phyloP scores from a whole-genome alignment of 2,888 invertebrate species.

The Lochmaea capreae region DNA sequence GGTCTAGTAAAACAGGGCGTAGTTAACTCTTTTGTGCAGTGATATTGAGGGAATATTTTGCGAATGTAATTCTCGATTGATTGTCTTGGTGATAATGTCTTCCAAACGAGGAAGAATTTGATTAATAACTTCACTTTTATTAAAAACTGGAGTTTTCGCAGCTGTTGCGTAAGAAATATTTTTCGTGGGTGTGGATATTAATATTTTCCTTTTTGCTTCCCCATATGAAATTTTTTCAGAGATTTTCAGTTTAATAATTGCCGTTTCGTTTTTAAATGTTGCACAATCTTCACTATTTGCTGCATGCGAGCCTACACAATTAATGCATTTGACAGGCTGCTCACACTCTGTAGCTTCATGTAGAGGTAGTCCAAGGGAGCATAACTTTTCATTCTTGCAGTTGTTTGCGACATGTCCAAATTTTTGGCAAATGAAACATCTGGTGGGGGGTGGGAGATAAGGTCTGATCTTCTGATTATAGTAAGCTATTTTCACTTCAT shows the following conservation, averaged over 20 bases:
- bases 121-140: neutral
- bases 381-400: neutral
- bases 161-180: neutral
- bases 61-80: no score
- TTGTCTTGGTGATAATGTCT: no score
- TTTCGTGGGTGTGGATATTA: neutral
- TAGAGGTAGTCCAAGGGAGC: neutral
- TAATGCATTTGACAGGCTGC: conserved; percentile 5
- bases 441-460: neutral
- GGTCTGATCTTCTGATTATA: conserved; percentile 7
- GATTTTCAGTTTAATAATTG: neutral
- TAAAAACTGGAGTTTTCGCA: neutral
- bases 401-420: no score
- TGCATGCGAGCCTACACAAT: neutral
- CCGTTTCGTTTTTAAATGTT: neutral
- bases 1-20: no score
- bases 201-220: neutral
- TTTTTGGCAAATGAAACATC: no score
- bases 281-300: neutral
- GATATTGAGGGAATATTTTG: no score
- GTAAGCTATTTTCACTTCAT: neutral
- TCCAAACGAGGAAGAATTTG: no score
- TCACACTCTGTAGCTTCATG: neutral
- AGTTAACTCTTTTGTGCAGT: neutral
- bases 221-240: no score